Base-by-base conservation (phyloP, 2,113 vertebrate genomes). In the Orthonyx spaldingii region DNA sequence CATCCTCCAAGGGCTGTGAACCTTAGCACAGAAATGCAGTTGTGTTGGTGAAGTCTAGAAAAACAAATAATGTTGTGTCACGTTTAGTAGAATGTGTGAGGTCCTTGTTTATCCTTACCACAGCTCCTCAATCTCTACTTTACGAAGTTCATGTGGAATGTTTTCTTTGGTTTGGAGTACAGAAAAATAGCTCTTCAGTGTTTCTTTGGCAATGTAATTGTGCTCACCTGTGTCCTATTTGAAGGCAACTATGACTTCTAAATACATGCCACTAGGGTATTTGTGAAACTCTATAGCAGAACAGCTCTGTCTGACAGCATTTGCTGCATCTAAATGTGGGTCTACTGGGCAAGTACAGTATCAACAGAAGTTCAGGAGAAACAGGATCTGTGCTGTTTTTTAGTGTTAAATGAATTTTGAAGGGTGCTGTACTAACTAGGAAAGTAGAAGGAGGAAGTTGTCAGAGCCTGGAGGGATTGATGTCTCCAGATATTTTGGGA, bases 351-450 rank as follows among this genome's bases (percentile, higher is more conserved):
- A 60, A 84, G 13, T 4, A 41, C 5, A 35, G 1, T 10, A 65
- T 21, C n/a, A 61, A 61, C 7, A 32, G 16, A 78, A 49, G 7
- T 30, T 66, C 56, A 63, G 37, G 15, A 77, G 9, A 65, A 32
- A n/a, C 3, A 61, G 10, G 7, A 27, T 11, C 33, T 1, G 0
- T 39, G 13, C 2, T 33, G 14, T 1, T 66, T 56, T 46, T 41
- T 28, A 28, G 18, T 5, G 2, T 61, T 35, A 49, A 47, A 56
- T 61, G 11, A 30, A 46, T 53, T 81, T 69, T 72, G 23, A 85
- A 74, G 16, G 19, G 7, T 49, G 13, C 10, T 59, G 9, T 41
- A 46, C 16, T 68, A 80, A 66, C 32, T 2, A 57, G 6, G 10
- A 69, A 69, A 4, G 11, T 61, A 30, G 16, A 52, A 64, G 15